phyloP scores from a whole-genome alignment of 2,797 vertebrate species.

The Oceanodroma leucorhoa region DNA sequence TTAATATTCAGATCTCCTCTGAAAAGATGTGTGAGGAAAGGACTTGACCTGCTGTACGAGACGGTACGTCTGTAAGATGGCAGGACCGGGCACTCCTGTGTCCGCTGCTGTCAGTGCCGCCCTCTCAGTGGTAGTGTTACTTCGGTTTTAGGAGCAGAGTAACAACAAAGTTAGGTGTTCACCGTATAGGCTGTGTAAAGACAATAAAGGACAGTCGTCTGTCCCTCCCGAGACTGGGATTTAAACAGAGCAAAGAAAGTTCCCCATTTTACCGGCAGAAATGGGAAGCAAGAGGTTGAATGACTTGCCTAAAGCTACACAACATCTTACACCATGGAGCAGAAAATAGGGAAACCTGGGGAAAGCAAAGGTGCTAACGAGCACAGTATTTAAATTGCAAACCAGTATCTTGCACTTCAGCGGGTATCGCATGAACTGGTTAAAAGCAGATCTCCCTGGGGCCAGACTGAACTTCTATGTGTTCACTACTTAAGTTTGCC shows the following conservation, averaged over 20 bases:
- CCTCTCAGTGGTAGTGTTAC: not conserved
- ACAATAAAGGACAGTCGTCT: not conserved
- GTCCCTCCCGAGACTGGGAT: not conserved
- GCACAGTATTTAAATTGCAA: not conserved
- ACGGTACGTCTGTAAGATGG: fast-evolving
- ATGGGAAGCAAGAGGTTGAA: not conserved
- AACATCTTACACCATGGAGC: not conserved
- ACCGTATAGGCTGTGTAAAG: not conserved
- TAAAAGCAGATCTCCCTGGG: not conserved
- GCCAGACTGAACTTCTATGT: not conserved
- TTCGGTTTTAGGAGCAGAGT: not conserved
- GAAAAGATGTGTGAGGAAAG: not conserved
- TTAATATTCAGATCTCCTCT: not conserved
- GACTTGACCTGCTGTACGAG: not conserved
- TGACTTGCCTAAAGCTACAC: not conserved
- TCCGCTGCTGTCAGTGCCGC: not conserved
- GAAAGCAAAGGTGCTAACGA: not conserved
- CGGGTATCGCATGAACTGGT: not conserved
- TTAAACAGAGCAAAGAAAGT: not conserved
- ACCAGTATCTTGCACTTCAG: not conserved
- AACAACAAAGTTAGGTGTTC: not conserved
- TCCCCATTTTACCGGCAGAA: not conserved
- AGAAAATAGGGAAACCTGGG: not conserved
- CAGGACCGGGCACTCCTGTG: not conserved
- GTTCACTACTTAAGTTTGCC: not conserved